Evolutionary conservation across 2,888 invertebrate species (phyloP), one percentile per base, ranked within the genome.

Genomic region (Dicranocentrus wangi): DNA sequence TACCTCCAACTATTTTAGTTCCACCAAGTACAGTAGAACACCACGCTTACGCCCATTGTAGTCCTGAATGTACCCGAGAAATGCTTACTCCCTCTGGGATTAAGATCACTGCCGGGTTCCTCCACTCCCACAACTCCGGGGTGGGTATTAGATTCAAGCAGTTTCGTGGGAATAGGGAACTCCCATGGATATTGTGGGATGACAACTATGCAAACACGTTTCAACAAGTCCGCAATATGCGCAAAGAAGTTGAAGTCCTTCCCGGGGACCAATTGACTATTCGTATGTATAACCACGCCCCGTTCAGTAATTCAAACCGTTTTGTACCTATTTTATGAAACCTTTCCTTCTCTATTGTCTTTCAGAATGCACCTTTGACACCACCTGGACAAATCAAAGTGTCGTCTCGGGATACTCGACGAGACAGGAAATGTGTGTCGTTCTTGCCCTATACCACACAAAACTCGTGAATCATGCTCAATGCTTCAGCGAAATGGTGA

Each of bases 111-210:
- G 27, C 21, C 2, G 43, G 17, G 13, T 10, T 53, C 8, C 39
- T 25, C 13, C 71, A 72, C 28, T 53, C 71, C 8, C 71, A 72
- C 13, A 17, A 51, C 28, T 8, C 47, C 10, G 51, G 13, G 5
- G n/a, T 0, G 69, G 93, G 93, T 88, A 91, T 95, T 87, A 92
- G 92, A 42, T 88, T 96, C 73, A 92, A 94, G 70, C 95, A 95
- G 87, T 91, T 95, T 69, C 90, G 95, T 63, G 92, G 92, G 17
- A 93, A 92, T 32, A 91, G 92, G 83, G 96, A 96, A 89, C 88
- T 96, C 65, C 92, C 93, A 0, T 92, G 92, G 72, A 93, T 96
- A 85, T 93, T 93, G 2, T 92, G 93, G 43, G 83, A 84, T 43
- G 71, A 73, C 2, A 82, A 77, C 58, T 84, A 83, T 42, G 68